These are phyloP conservation scores for Pocillopora damicornis DNA, from an alignment of 64 coral and sea anemone genomes.

Conservation along the genomic window DNA sequence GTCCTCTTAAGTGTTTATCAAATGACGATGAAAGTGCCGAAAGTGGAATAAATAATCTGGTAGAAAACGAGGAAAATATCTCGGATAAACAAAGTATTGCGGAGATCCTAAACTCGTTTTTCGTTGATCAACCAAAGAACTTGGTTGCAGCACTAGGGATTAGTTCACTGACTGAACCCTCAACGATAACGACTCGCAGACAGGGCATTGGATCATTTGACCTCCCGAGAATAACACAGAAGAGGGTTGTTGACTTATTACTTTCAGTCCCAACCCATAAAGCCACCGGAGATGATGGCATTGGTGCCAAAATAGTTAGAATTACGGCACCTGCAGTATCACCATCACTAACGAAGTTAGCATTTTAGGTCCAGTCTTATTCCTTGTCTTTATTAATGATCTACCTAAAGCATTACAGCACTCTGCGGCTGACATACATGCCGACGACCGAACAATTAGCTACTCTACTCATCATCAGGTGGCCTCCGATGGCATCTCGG, in stretches of 20 bases:
- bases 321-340: constrained; percentile 35
- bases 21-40: not conserved
- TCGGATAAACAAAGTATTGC: constrained; percentile 37
- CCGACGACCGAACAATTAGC: constrained; percentile 44
- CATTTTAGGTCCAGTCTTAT: constrained; percentile 24
- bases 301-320: constrained; percentile 45
- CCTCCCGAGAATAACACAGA: constrained; percentile 33
- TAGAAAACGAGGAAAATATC: not conserved
- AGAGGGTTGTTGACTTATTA: constrained; percentile 22
- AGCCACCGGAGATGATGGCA: constrained; percentile 39
- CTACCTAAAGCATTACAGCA: constrained; percentile 13
- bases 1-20: constrained; percentile 28
- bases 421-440: constrained; percentile 27
- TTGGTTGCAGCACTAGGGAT: constrained; percentile 5
- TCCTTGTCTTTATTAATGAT: constrained; percentile 54
- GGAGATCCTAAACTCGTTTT: constrained; percentile 40
- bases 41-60: not conserved
- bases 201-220: not conserved
- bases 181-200: not conserved
- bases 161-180: not conserved
- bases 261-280: constrained; percentile 28
- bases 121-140: constrained; percentile 44
- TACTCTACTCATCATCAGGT: constrained; percentile 8
- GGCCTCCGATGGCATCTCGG: not conserved
- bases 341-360: constrained; percentile 7